Conservation (phyloP, 53 echinoderm and acorn worm species). For the Antedon mediterranea region DNA sequence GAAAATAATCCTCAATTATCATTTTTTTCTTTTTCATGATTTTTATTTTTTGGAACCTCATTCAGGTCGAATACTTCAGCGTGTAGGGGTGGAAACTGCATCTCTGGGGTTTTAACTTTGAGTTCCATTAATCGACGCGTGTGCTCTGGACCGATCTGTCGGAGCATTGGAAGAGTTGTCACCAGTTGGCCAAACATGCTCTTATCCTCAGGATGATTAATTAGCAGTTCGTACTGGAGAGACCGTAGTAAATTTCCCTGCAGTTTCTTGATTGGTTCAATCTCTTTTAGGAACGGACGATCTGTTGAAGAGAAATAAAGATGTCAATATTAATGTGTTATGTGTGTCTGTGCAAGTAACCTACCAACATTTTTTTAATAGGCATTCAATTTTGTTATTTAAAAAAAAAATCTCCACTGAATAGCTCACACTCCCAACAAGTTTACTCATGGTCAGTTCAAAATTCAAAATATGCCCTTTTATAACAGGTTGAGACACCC, state of each 20-base stretch:
- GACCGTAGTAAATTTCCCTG: slow-evolving; percentile 76
- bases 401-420: too few relatives aligned
- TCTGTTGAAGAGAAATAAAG: slow-evolving; percentile 21
- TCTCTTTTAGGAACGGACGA: slow-evolving; percentile 81
- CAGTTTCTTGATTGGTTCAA: slow-evolving; percentile 50
- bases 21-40: not conserved
- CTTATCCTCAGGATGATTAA: slow-evolving; percentile 75
- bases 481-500: too few relatives aligned
- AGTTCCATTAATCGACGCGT: slow-evolving; percentile 87
- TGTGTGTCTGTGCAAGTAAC: too few relatives aligned
- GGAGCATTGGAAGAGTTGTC: slow-evolving; percentile 90
- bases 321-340: not conserved
- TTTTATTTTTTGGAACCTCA: slow-evolving; percentile 4
- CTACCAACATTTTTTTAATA: too few relatives aligned
- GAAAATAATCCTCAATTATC: not conserved
- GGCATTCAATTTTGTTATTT: too few relatives aligned
- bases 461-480: too few relatives aligned
- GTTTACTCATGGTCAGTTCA: too few relatives aligned
- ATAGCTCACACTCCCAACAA: too few relatives aligned
- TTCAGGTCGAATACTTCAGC: slow-evolving; percentile 92
- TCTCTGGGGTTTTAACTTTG: slow-evolving; percentile 64
- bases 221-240: slow-evolving; percentile 58
- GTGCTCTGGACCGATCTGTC: slow-evolving; percentile 93
- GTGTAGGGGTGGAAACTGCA: slow-evolving; percentile 80
- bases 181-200: slow-evolving; percentile 67